phyloP scores from a whole-genome alignment of 1,140 invertebrate species.

The Lordiphosa mommai region DNA sequence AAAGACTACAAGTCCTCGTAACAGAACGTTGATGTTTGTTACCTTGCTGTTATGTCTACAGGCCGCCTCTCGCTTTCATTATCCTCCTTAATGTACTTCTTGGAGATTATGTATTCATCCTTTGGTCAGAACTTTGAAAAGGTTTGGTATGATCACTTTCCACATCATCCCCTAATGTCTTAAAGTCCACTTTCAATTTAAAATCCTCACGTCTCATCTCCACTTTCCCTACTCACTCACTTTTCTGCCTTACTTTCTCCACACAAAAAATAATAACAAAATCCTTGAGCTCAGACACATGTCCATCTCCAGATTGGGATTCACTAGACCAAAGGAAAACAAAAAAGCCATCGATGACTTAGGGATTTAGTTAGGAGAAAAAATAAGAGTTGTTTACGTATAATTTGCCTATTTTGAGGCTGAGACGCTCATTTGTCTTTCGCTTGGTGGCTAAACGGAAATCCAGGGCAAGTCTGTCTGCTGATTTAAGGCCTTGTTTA shows the following conservation, averaged over 20 bases:
- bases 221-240: neutral
- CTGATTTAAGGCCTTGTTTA: conserved; percentile 60
- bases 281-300: conserved; percentile 44
- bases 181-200: neutral
- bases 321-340: conserved; percentile 17
- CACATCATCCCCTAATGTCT: neutral
- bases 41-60: too few species aligned
- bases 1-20: too few species aligned
- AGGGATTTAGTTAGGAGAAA: conserved; percentile 16
- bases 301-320: conserved; percentile 26
- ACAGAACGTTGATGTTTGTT: too few species aligned
- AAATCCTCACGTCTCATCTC: too few species aligned
- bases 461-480: conserved; percentile 15
- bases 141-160: too few species aligned
- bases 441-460: conserved; percentile 13
- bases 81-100: too few species aligned
- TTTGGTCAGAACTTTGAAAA: too few species aligned
- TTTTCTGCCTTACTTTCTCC: neutral
- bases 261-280: conserved; percentile 22
- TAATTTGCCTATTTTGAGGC: conserved; percentile 62
- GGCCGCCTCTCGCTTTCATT: too few species aligned
- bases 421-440: conserved; percentile 56
- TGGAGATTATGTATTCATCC: too few species aligned
- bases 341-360: conserved; percentile 34
- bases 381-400: conserved; percentile 56